A percentile compares a stretch with the other conserved stretches of the same genome.
Evolutionary conservation across 2,113 vertebrate genomes (phyloP).

Genomic region (Myodes glareolus): DNA sequence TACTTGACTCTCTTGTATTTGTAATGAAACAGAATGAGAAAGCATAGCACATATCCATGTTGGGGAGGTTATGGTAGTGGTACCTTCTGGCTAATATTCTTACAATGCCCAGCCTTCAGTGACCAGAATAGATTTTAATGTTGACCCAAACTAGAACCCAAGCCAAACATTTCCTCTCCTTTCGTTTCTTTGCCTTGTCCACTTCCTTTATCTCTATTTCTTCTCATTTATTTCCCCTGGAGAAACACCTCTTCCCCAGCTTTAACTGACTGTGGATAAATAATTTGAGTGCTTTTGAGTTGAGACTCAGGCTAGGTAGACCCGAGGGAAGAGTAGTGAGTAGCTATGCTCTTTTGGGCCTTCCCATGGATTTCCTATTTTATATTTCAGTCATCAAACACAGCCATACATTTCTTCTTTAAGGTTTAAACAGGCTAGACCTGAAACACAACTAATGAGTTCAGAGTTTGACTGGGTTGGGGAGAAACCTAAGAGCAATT

Average conservation of each 20-base stretch:
- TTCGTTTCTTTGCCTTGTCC: slow-evolving; percentile 3
- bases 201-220: slow-evolving; percentile 1
- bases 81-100: background rate
- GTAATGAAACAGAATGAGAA: background rate
- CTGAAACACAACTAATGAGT: background rate
- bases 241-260: background rate
- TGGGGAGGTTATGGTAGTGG: too few relatives aligned
- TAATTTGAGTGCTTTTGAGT: slow-evolving; percentile 27
- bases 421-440: background rate
- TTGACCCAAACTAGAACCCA: background rate
- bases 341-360: background rate
- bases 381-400: background rate
- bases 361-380: background rate
- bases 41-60: background rate
- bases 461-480: background rate
- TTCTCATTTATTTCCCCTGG: background rate
- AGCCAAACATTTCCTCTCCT: background rate
- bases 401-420: background rate
- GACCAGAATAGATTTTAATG: background rate
- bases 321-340: background rate
- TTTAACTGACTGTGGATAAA: background rate
- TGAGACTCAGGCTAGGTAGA: background rate
- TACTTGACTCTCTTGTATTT: background rate
- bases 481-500: background rate
- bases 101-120: background rate